These are phyloP conservation scores for Mustela erminea DNA, from an alignment of 2,797 vertebrate genomes.

Conservation along the genomic window DNA sequence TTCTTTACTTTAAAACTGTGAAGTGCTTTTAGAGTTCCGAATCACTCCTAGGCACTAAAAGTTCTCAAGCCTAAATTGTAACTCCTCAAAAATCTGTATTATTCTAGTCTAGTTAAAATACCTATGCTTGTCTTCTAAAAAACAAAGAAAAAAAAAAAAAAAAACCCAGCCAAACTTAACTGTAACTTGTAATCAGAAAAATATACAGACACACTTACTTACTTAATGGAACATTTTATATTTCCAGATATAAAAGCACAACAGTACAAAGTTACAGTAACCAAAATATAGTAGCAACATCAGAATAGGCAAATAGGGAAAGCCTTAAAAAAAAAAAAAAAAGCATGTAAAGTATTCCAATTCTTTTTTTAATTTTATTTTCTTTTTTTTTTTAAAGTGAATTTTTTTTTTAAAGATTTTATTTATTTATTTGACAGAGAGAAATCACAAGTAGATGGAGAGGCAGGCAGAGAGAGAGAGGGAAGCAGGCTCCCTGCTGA, in stretches of 20 bases:
- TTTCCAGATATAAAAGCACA: slow-evolving; percentile 39
- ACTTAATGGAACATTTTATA: slow-evolving; percentile 62
- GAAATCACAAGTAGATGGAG: too few relatives aligned
- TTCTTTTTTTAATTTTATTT: not conserved
- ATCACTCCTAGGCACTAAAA: slow-evolving; percentile 22
- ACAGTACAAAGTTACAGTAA: slow-evolving; percentile 35
- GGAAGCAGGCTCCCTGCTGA: too few relatives aligned
- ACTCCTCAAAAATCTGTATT: slow-evolving; percentile 15
- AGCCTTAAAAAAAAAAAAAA: not conserved
- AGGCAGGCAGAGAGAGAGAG: too few relatives aligned
- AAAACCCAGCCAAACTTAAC: slow-evolving; percentile 37
- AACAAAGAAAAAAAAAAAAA: not conserved
- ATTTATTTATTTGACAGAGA: too few relatives aligned
- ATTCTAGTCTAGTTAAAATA: slow-evolving; percentile 45
- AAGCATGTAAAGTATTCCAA: slow-evolving; percentile 24
- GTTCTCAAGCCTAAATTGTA: not conserved
- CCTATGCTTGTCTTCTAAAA: not conserved
- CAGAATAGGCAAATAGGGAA: slow-evolving; percentile 13
- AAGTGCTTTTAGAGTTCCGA: slow-evolving; percentile 50
- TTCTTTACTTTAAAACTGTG: slow-evolving; percentile 35
- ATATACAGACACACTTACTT: not conserved
- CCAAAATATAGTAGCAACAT: slow-evolving; percentile 50
- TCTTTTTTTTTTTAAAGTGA: too few relatives aligned
- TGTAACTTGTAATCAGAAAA: slow-evolving; percentile 49
- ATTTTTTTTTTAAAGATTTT: too few relatives aligned